phyloP scores from a whole-genome alignment of 2,797 vertebrate species.

The Emys orbicularis region DNA sequence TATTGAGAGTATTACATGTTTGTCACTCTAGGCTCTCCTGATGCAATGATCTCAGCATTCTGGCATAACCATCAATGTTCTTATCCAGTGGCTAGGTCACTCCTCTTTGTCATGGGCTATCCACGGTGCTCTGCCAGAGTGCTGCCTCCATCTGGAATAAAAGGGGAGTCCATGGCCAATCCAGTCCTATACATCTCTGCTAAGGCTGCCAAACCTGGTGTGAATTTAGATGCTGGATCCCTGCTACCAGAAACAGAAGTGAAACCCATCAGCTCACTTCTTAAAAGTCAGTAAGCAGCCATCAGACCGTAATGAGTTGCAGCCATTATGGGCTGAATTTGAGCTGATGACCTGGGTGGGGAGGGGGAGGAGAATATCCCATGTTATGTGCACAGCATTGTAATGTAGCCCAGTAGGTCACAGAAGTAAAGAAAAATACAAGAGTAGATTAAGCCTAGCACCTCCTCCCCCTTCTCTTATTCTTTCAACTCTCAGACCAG shows the following conservation, averaged over 20 bases:
- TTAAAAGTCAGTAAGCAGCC: fast-evolving
- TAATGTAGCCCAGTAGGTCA: background rate
- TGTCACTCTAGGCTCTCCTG: background rate
- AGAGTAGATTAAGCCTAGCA: background rate
- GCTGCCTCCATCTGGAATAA: background rate
- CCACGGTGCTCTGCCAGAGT: fast-evolving
- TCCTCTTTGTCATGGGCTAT: background rate
- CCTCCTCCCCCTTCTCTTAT: background rate
- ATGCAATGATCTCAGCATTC: background rate
- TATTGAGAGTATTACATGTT: fast-evolving
- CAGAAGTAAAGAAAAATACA: background rate
- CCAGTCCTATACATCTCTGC: background rate
- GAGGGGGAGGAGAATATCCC: background rate
- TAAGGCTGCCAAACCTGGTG: background rate
- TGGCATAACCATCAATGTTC: background rate
- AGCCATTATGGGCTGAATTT: background rate
- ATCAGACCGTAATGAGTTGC: background rate
- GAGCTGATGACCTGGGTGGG: background rate
- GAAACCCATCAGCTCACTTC: background rate
- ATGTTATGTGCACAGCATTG: too few relatives aligned
- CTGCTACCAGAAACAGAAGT: background rate
- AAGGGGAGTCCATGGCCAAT: fast-evolving
- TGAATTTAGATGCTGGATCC: background rate
- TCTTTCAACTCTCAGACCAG: too few relatives aligned
- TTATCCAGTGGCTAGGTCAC: background rate